These are phyloP conservation scores for Drosophila suboccidentalis DNA, from an alignment of 2,888 invertebrate genomes.

Conservation along the genomic window DNA sequence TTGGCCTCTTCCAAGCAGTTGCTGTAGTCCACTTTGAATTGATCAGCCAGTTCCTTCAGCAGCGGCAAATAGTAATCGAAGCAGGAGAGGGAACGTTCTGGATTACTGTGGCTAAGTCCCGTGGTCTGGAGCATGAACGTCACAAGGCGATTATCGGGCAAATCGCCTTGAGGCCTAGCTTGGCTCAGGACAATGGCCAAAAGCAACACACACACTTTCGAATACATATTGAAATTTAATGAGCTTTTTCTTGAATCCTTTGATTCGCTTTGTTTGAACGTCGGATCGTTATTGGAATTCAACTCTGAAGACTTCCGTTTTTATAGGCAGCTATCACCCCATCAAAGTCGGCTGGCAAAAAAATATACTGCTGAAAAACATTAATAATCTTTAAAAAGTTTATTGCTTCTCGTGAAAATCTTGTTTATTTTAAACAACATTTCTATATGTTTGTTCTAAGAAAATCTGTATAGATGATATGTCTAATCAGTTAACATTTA, in stretches of 20 bases:
- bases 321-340: background rate
- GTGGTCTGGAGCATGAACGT: background rate
- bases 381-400: too few relatives aligned
- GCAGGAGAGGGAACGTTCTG: background rate
- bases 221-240: background rate
- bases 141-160: background rate
- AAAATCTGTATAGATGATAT: too few relatives aligned
- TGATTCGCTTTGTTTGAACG: background rate
- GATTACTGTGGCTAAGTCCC: background rate
- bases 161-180: background rate
- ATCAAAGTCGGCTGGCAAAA: background rate
- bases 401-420: background rate
- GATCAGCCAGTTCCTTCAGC: background rate
- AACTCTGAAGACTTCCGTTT: background rate
- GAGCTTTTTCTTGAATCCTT: background rate
- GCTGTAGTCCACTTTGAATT: background rate
- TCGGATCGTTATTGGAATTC: background rate
- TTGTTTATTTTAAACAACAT: background rate
- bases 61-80: background rate
- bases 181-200: background rate
- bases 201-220: constrained; percentile 1
- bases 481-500: too few relatives aligned
- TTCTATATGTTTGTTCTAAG: background rate
- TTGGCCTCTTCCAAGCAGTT: background rate
- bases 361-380: background rate